Evolutionary conservation across 1,140 invertebrate species (phyloP).

Genomic region (Araneus ventricosus): DNA sequence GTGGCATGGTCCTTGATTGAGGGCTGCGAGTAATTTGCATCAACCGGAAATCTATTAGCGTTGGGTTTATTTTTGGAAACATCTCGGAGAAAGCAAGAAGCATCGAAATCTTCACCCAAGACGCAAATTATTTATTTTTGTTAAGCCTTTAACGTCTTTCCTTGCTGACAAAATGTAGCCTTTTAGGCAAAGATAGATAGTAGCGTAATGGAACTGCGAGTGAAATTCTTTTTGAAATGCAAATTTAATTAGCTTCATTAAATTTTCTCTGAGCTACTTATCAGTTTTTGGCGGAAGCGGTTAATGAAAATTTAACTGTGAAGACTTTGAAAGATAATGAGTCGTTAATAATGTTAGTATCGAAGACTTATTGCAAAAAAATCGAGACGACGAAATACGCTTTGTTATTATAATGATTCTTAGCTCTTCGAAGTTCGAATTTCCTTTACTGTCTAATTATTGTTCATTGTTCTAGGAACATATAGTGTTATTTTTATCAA

Average conservation of each 20-base stretch:
- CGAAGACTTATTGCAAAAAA: too few relatives aligned
- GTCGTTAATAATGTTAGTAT: too few relatives aligned
- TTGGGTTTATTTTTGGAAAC: not conserved
- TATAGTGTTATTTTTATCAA: too few relatives aligned
- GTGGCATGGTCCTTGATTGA: not conserved
- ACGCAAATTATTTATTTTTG: not conserved
- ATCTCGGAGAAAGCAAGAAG: not conserved
- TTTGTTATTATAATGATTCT: too few relatives aligned
- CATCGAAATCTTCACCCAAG: not conserved
- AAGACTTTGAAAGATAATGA: too few relatives aligned
- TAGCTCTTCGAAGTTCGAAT: too few relatives aligned
- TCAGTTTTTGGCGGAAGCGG: not conserved
- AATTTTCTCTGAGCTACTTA: not conserved
- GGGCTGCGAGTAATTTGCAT: constrained; percentile 6
- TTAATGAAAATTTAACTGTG: not conserved
- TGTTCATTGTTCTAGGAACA: too few relatives aligned
- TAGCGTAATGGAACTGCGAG: not conserved
- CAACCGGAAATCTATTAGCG: constrained; percentile 49
- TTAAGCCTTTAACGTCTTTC: not conserved
- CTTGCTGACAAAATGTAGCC: not conserved
- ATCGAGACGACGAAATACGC: too few relatives aligned
- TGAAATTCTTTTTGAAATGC: not conserved
- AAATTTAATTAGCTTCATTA: constrained; percentile 3
- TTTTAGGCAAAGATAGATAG: not conserved
- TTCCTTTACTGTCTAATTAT: too few relatives aligned